Evolutionary conservation across 2,888 invertebrate species (phyloP).

Genomic region (Elysia crispata): DNA sequence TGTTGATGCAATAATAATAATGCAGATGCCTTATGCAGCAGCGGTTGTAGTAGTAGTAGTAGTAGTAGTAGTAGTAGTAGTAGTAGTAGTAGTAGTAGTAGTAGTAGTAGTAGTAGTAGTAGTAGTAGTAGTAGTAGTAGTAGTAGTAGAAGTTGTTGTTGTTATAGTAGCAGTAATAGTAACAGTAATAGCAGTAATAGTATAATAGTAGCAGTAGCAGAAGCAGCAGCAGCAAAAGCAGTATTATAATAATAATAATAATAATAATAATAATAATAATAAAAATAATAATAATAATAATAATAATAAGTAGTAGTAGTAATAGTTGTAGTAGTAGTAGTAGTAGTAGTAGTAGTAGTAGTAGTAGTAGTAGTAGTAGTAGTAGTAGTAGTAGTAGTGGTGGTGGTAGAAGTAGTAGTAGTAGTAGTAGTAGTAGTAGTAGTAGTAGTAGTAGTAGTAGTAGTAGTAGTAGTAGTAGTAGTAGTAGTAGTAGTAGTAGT

Average conservation of each 20-base stretch:
- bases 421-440: slow-evolving; percentile 12
- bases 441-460: not conserved
- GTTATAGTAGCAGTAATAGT: slow-evolving; percentile 18
- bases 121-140: not conserved
- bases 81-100: not conserved
- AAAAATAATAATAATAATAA: slow-evolving; percentile 6
- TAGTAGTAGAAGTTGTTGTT: not conserved
- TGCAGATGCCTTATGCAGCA: not conserved
- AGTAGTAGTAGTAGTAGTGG: not conserved
- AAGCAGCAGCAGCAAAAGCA: slow-evolving; percentile 24
- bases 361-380: not conserved
- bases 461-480: slow-evolving; percentile 27
- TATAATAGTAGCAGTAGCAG: slow-evolving; percentile 38
- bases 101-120: not conserved
- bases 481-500: slow-evolving; percentile 31
- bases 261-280: slow-evolving; percentile 20
- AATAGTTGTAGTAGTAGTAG: slow-evolving; percentile 25
- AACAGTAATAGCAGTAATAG: slow-evolving; percentile 31
- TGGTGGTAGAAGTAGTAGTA: no score
- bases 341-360: slow-evolving; percentile 6
- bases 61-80: not conserved
- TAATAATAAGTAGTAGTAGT: slow-evolving; percentile 31
- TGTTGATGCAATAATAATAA: no score
- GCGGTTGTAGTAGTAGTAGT: not conserved
- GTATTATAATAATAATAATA: not conserved